Conservation (phyloP, 2,113 vertebrate species). For the Epinephelus lanceolatus region DNA sequence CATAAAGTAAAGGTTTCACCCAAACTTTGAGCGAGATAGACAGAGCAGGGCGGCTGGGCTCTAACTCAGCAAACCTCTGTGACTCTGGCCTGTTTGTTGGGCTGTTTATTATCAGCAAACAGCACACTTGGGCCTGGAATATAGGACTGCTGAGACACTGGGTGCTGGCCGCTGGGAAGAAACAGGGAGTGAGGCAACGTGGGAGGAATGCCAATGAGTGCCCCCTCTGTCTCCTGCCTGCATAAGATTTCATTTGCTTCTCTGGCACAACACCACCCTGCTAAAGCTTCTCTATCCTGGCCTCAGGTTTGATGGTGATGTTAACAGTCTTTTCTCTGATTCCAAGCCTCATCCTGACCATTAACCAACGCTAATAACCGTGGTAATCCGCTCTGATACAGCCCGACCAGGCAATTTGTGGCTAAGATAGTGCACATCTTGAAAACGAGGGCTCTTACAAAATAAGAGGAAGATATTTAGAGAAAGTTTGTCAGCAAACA, state of each 20-base stretch:
- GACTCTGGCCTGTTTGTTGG: slow-evolving; percentile 45
- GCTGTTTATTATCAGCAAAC: slow-evolving; percentile 80
- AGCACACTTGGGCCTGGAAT: slow-evolving; percentile 69
- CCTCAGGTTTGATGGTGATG: slow-evolving; percentile 48
- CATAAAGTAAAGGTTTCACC: slow-evolving; percentile 58
- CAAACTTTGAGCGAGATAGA: slow-evolving; percentile 46
- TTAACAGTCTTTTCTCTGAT: slow-evolving; percentile 48
- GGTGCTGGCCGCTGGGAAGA: slow-evolving; percentile 66
- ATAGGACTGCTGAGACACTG: slow-evolving; percentile 64
- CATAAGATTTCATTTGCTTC: slow-evolving; percentile 65
- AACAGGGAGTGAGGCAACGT: slow-evolving; percentile 60
- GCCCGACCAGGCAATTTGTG: neutral
- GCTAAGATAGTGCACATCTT: neutral
- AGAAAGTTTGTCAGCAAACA: slow-evolving; percentile 48
- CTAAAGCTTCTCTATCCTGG: slow-evolving; percentile 50
- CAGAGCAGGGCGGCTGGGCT: slow-evolving; percentile 21
- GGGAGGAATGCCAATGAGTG: slow-evolving; percentile 83
- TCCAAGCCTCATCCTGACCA: slow-evolving; percentile 43
- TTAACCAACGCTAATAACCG: slow-evolving; percentile 46
- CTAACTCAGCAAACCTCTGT: slow-evolving; percentile 58
- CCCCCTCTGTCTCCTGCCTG: slow-evolving; percentile 38
- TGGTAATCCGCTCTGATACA: slow-evolving; percentile 53
- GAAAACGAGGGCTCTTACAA: slow-evolving; percentile 7
- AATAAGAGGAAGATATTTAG: slow-evolving; percentile 23
- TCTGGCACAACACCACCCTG: slow-evolving; percentile 42